Evolutionary conservation across 2,888 invertebrate genomes (phyloP), one percentile per base, ranked within the genome.

Genomic region (Lepeophtheirus nordmannii): DNA sequence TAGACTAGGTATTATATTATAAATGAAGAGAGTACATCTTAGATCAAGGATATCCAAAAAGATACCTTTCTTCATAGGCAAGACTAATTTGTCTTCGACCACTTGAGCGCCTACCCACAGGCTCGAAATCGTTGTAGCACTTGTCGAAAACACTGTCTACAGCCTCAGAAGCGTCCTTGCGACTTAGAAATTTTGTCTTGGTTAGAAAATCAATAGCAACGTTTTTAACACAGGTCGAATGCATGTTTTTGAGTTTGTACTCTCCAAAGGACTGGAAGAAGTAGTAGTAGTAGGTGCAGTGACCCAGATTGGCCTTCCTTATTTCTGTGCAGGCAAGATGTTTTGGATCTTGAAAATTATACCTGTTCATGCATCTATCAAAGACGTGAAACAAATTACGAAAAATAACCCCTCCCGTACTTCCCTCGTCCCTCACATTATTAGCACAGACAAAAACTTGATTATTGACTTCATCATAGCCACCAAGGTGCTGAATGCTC

Each of bases 21-120:
- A 38, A 57, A 20, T 69, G n/a, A n/a, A 78, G 80, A 77, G 74
- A 85, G 85, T 88, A 89, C 30, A 30, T 72, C 88, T 88, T 69
- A 86, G 82, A 72, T 82, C 81, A 73, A 17, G 20, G 22, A n/a
- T 63, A 53, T 20, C 63, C 63, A 63, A 63, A 63, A n/a, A 63
- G 56, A 23, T 63, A 63, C 23, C 56, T 22, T 30, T 63, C 63
- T 30, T 46, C 23, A 22, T 22, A 23, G 1, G 63, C 63, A 10
- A 20, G 56, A 10, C 53, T n/a, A 1, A 63, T 63, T 20, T 63
- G 46, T n/a, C 10, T 17, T 9, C 20, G 3, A 14, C 23, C 53
- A 20, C 22, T 22, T 12, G 38, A 40, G 23, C 75, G 71, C 56
- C 79, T 69, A 11, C 73, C 93, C 62, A 94, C 82, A 0, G 96